Conservation (phyloP, 2,113 vertebrate species). For the Opisthocomus hoazin region DNA sequence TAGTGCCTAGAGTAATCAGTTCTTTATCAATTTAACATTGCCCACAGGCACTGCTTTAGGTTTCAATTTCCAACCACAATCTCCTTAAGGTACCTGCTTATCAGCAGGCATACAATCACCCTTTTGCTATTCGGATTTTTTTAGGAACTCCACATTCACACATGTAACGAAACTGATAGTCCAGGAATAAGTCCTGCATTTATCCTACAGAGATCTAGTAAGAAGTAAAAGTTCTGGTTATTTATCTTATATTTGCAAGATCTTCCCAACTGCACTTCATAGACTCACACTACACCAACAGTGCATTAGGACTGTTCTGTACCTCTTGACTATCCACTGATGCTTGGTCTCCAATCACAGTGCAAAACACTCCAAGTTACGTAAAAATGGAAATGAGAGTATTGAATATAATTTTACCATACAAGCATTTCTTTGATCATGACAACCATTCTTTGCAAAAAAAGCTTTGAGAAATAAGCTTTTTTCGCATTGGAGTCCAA, state of each 20-base stretch:
- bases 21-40: background rate
- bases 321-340: background rate
- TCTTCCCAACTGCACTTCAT: background rate
- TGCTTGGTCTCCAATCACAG: background rate
- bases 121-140: background rate
- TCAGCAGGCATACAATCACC: background rate
- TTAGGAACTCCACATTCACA: background rate
- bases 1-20: background rate
- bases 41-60: background rate
- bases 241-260: background rate
- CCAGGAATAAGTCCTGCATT: background rate
- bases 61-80: background rate
- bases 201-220: background rate
- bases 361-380: background rate
- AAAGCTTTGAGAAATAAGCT: background rate
- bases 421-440: background rate
- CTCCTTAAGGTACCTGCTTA: background rate
- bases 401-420: background rate
- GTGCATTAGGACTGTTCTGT: background rate
- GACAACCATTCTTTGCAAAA: background rate
- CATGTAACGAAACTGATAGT: background rate
- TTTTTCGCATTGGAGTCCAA: background rate
- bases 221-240: background rate
- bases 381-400: background rate
- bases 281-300: background rate